Percentiles rank a stretch among this genome's conserved stretches.
Evolutionary conservation across 2,888 invertebrate genomes (phyloP).

Genomic region (Amiota mariae): DNA sequence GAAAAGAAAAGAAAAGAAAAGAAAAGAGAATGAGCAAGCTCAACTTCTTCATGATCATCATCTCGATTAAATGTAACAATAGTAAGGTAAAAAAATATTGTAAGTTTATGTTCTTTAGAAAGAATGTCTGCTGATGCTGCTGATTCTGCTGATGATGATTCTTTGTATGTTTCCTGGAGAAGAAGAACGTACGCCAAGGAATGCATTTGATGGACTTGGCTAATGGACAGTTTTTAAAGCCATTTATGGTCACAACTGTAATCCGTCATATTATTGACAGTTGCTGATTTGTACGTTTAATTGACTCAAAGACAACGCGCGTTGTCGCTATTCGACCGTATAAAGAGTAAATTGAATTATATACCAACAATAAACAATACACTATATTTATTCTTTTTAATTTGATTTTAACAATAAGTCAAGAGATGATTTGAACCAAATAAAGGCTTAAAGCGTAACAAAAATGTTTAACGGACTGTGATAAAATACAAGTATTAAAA

Average conservation of each 20-base stretch:
- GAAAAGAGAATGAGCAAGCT: too few species aligned
- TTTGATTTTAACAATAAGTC: too few species aligned
- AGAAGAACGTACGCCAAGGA: neutral
- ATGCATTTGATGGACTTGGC: conserved; percentile 13
- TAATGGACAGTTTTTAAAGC: conserved; percentile 2
- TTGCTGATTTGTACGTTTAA: conserved; percentile 28
- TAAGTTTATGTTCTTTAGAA: neutral
- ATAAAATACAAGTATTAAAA: too few species aligned
- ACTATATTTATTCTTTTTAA: neutral
- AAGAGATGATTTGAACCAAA: too few species aligned
- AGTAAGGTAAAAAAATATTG: too few species aligned
- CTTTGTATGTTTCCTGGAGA: neutral
- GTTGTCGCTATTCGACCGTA: neutral
- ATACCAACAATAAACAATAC: neutral
- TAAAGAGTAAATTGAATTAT: conserved; percentile 9
- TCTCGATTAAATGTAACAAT: too few species aligned
- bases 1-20: too few species aligned
- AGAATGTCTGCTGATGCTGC: conserved; percentile 4
- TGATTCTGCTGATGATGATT: neutral
- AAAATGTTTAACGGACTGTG: too few species aligned
- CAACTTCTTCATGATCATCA: too few species aligned
- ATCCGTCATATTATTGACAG: conserved; percentile 28
- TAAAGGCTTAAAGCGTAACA: too few species aligned
- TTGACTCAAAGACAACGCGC: conserved; percentile 14
- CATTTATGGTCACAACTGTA: neutral